These are phyloP conservation scores for Chloromyia formosa DNA, from an alignment of 2,888 invertebrate species.

Conservation along the genomic window DNA sequence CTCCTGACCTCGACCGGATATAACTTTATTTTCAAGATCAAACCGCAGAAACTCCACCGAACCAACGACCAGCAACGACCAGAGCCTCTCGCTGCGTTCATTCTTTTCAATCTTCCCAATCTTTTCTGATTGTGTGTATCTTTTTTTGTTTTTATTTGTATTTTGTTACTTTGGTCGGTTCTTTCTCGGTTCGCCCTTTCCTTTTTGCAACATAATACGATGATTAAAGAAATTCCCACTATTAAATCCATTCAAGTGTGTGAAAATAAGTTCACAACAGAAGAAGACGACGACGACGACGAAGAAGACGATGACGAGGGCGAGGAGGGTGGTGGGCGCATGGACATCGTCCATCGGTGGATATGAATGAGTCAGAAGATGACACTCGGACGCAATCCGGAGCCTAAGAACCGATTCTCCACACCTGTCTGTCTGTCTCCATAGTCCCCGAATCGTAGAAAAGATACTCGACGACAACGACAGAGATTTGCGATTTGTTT, in stretches of 20 bases:
- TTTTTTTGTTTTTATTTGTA: too few species aligned
- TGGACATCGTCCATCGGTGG: too few species aligned
- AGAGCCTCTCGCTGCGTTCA: background rate
- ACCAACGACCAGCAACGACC: too few species aligned
- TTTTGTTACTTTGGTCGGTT: background rate
- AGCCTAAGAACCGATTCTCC: too few species aligned
- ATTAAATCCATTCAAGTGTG: constrained; percentile 43
- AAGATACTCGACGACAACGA: too few species aligned
- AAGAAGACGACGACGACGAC: constrained; percentile 1
- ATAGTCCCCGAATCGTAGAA: too few species aligned
- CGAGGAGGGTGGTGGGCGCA: too few species aligned
- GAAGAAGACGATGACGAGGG: too few species aligned
- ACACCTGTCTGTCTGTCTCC: too few species aligned
- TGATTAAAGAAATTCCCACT: constrained; percentile 31
- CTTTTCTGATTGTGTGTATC: background rate
- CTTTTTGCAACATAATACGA: constrained; percentile 26
- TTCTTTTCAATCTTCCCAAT: constrained; percentile 24
- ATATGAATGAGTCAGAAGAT: too few species aligned
- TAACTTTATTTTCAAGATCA: constrained; percentile 41
- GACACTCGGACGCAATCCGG: too few species aligned
- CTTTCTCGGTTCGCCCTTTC: background rate
- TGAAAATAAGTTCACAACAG: constrained; percentile 27
- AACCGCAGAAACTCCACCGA: background rate
- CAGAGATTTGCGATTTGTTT: too few species aligned
- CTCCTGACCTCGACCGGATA: constrained; percentile 37